Base-by-base conservation (phyloP, 2,888 invertebrate genomes). In the Rhaphigaster nebulosa region DNA sequence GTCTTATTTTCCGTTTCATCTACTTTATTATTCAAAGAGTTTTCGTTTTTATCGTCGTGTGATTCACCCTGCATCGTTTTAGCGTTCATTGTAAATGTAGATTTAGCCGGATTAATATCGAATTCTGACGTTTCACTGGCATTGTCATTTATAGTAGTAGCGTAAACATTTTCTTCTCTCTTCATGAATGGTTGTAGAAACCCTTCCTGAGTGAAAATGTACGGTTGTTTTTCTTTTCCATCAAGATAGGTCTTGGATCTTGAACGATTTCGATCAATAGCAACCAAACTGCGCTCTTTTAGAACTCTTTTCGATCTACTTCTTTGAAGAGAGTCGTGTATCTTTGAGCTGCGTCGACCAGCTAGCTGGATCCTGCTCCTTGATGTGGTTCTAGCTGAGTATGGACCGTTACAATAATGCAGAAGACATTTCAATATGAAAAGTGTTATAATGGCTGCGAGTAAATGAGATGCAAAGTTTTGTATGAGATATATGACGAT, bases 361-460 rank as follows among this genome's bases (percentile, higher is more conserved):
- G 34, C 18, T 38, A 1, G 5, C 10, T 8, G 18, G 4, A 18
- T 1, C 34, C 29, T 70, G 60, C 13, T 38, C 20, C 34, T 23
- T 15, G 34, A 20, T 38, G n/a, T n/a, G n/a, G n/a, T n/a, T n/a
- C n/a, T n/a, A n/a, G n/a, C n/a, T n/a, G 60, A n/a, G 13, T 12
- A 6, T 12, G 70, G 70, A 4, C 2, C 84, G n/a, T n/a, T 84
- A 13, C 3, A n/a, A 45, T 45, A n/a, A 5, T 84, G 26, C 45
- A 84, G 23, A 6, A 84, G 26, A 45, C 1, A 84, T 84, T 84
- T 84, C n/a, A 84, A 45, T 5, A 84, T 41, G 13, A 45, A 41
- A n/a, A 84, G n/a, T n/a, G 84, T 84, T n/a, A 84, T 50, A n/a
- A 84, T 50, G n/a, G 45, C 45, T 4, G 84, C 84, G 1, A 84